phyloP scores from a whole-genome alignment of 2,888 invertebrate species.

The Calameuta idolon region DNA sequence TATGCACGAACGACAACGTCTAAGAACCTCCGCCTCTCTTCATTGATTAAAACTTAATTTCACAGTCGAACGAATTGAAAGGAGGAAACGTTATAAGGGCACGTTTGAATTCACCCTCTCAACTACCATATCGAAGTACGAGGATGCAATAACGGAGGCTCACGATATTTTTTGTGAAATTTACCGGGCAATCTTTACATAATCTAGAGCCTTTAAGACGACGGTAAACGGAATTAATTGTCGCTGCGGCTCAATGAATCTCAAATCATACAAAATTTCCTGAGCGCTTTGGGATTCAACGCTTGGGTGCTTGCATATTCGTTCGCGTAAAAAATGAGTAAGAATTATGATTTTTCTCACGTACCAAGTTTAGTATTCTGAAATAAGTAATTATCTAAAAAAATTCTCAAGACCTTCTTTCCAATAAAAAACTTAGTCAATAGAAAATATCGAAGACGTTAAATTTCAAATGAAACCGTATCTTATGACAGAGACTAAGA shows the following conservation, averaged over 20 bases:
- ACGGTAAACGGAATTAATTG: constrained; percentile 3
- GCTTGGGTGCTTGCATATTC: no score
- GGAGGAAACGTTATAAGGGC: not conserved
- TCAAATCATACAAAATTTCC: no score
- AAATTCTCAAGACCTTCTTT: no score
- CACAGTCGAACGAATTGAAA: constrained; percentile 6
- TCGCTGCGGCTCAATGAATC: not conserved
- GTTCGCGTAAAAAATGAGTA: no score
- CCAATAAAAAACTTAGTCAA: no score
- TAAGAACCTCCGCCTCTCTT: not conserved
- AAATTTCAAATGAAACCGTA: no score
- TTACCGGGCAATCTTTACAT: constrained; percentile 22
- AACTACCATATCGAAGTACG: not conserved
- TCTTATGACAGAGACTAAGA: not conserved
- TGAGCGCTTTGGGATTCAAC: no score
- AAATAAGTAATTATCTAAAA: no score
- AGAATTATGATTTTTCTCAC: no score
- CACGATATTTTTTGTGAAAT: not conserved
- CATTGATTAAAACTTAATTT: constrained; percentile 14
- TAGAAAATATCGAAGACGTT: no score
- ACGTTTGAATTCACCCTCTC: not conserved
- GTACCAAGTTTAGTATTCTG: no score
- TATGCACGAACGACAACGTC: not conserved
- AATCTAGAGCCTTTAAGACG: not conserved
- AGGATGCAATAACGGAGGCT: no score